These are phyloP conservation scores for Candidula unifasciata DNA, from an alignment of 2,888 invertebrate genomes.

Conservation along the genomic window DNA sequence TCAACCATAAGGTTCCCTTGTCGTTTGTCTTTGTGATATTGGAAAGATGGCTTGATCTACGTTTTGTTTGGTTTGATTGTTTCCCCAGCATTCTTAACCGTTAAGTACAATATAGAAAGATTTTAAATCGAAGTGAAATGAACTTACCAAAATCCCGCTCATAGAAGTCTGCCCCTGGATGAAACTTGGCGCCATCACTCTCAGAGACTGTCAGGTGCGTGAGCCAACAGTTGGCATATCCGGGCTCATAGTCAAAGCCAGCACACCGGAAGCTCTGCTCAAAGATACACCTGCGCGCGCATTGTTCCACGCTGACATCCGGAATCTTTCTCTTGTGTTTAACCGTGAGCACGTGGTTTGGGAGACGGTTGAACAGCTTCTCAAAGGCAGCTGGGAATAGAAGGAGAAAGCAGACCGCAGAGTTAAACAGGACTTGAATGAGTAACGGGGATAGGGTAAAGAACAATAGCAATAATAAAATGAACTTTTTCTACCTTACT, in stretches of 20 bases:
- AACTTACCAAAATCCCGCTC: conserved; percentile 68
- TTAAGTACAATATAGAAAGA: too few species aligned
- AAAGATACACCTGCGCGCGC: conserved; percentile 72
- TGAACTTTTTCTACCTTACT: too few species aligned
- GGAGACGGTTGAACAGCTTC: conserved; percentile 70
- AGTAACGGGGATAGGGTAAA: too few species aligned
- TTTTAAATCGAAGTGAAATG: neutral
- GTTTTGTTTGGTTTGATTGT: too few species aligned
- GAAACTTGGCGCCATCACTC: conserved; percentile 63
- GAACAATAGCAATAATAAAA: too few species aligned
- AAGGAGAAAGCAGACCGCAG: too few species aligned
- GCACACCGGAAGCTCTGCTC: conserved; percentile 72
- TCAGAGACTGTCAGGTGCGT: conserved; percentile 66
- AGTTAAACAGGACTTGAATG: too few species aligned
- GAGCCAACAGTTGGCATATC: conserved; percentile 68
- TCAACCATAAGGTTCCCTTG: too few species aligned
- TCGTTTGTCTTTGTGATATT: too few species aligned
- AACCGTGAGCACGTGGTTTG: conserved; percentile 72
- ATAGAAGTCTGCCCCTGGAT: conserved; percentile 69
- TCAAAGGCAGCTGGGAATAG: conserved; percentile 73
- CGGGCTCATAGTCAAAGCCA: conserved; percentile 70
- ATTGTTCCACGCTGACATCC: conserved; percentile 71
- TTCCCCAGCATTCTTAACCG: too few species aligned
- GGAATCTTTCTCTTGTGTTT: conserved; percentile 68
- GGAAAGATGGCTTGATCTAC: too few species aligned